These are phyloP conservation scores for Nothobranchius kuhntae DNA, from an alignment of 2,113 vertebrate species.

Conservation along the genomic window DNA sequence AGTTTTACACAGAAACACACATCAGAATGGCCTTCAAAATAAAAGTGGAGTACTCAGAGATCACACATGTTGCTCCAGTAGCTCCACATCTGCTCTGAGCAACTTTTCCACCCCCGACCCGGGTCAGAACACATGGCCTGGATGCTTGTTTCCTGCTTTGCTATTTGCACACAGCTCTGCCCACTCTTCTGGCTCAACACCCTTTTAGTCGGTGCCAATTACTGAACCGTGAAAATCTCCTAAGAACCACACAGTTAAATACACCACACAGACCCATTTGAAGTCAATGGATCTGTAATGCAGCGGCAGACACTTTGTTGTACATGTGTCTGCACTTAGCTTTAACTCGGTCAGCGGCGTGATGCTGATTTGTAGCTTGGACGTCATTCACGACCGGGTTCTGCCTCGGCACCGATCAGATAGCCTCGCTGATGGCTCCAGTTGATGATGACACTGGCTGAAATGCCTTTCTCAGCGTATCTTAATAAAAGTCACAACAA, in stretches of 20 bases:
- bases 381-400: constrained; percentile 32
- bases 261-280: constrained; percentile 38
- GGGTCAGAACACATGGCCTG: constrained; percentile 10
- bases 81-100: constrained; percentile 10
- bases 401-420: constrained; percentile 53
- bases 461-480: constrained; percentile 41
- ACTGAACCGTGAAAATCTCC: constrained; percentile 50
- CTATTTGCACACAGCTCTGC: constrained; percentile 51
- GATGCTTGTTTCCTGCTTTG: constrained; percentile 54
- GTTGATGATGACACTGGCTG: constrained; percentile 63
- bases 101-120: constrained; percentile 22
- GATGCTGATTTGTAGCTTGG: constrained; percentile 50
- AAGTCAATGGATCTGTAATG: constrained; percentile 6
- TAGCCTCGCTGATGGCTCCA: constrained; percentile 54
- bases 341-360: constrained; percentile 33
- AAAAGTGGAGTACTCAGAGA: neutral
- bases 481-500: constrained; percentile 22
- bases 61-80: constrained; percentile 7
- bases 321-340: constrained; percentile 44
- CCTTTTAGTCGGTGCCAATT: constrained; percentile 37
- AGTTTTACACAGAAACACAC: too few relatives aligned
- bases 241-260: constrained; percentile 46
- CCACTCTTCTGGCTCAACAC: constrained; percentile 32
- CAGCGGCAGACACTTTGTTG: constrained; percentile 35
- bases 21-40: neutral